phyloP scores from a whole-genome alignment of 2,113 vertebrate genomes.

The Myotis lucifugus region DNA sequence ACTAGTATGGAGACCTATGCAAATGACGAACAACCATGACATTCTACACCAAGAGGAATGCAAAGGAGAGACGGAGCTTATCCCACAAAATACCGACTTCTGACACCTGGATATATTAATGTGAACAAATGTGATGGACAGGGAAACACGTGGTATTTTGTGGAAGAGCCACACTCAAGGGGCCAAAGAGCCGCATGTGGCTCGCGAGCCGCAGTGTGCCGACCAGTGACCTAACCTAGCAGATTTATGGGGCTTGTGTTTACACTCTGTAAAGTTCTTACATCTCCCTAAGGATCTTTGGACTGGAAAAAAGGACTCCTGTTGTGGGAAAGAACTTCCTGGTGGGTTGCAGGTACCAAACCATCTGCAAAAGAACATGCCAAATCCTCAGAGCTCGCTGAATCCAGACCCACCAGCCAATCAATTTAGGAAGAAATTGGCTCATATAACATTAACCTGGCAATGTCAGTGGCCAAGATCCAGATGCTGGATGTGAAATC shows the following conservation, averaged over 20 bases:
- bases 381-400: background rate
- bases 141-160: background rate
- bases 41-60: background rate
- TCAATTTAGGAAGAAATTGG: constrained; percentile 5
- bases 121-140: background rate
- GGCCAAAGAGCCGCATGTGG: no score
- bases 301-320: background rate
- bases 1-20: background rate
- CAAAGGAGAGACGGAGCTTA: background rate
- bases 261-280: background rate
- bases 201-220: no score
- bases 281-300: background rate
- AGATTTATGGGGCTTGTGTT: background rate
- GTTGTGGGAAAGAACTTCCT: background rate
- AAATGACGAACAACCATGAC: background rate
- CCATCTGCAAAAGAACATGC: background rate
- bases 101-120: background rate
- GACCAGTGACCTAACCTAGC: background rate
- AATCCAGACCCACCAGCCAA: background rate
- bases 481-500: background rate
- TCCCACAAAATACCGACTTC: no score
- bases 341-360: background rate
- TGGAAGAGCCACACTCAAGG: no score
- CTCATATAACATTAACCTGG: background rate
- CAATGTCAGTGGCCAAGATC: background rate